phyloP scores from a whole-genome alignment of 2,888 invertebrate genomes.

The Dioctria rufipes region DNA sequence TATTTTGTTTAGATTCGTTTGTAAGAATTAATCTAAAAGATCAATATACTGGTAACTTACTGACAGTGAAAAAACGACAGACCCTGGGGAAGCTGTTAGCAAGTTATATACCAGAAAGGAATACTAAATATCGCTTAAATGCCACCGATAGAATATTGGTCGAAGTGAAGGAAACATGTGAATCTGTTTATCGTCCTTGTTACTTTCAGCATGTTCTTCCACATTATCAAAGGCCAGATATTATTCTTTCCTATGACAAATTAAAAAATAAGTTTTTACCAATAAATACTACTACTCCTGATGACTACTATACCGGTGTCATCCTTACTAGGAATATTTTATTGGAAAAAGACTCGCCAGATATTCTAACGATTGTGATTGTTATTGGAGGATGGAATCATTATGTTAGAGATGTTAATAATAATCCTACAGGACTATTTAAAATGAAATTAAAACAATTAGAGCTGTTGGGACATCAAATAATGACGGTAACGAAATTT shows the following conservation, averaged over 20 bases:
- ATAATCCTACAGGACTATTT: conserved; percentile 74
- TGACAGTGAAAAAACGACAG: conserved; percentile 72
- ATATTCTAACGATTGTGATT: conserved; percentile 74
- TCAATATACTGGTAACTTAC: conserved; percentile 73
- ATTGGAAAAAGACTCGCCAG: conserved; percentile 57
- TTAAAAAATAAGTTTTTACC: conserved; percentile 72
- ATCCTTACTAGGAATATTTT: conserved; percentile 22
- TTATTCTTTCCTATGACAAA: conserved; percentile 76
- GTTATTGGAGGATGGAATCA: conserved; percentile 77
- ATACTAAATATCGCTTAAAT: conserved; percentile 73
- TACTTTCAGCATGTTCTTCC: conserved; percentile 77
- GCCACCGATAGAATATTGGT: conserved; percentile 75
- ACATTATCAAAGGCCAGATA: conserved; percentile 78
- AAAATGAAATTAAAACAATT: conserved; percentile 79
- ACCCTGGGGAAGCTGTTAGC: conserved; percentile 76
- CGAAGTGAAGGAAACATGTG: conserved; percentile 73
- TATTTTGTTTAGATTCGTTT: conserved; percentile 77
- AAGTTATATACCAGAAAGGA: conserved; percentile 74
- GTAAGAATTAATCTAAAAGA: conserved; percentile 71
- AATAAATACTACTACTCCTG: conserved; percentile 72
- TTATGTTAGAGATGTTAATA: conserved; percentile 72
- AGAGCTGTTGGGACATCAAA: conserved; percentile 75
- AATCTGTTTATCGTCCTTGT: conserved; percentile 72
- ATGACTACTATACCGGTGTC: conserved; percentile 72
- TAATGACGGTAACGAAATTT: conserved; percentile 72